Evolutionary conservation across 2,797 vertebrate species (phyloP).

Genomic region (Synaphobranchus kaupii): DNA sequence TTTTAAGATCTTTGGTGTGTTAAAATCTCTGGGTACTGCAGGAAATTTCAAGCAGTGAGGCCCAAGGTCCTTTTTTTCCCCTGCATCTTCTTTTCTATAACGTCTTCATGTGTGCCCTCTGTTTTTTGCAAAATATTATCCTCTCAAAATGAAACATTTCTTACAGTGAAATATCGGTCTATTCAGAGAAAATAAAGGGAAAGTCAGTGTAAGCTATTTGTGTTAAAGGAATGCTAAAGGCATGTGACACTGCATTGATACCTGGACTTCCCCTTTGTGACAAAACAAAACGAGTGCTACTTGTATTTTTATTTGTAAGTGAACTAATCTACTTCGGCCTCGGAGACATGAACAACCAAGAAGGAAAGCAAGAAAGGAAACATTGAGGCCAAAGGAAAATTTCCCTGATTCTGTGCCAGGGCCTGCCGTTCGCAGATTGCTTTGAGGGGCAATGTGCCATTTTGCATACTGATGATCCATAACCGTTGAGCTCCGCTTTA

Average conservation of each 20-base stretch:
- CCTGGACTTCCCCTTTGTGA: neutral
- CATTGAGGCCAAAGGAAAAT: neutral
- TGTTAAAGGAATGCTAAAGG: neutral
- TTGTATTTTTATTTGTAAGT: neutral
- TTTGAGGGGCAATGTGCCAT: constrained; percentile 47
- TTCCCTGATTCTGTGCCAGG: neutral
- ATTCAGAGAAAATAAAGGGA: neutral
- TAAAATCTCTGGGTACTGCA: neutral
- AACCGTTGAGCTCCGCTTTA: neutral
- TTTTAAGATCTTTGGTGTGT: neutral
- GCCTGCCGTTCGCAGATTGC: constrained; percentile 42
- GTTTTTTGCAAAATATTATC: neutral
- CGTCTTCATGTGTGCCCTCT: too few relatives aligned
- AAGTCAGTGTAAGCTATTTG: neutral
- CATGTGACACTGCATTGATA: neutral
- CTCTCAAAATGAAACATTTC: neutral
- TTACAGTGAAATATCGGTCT: neutral
- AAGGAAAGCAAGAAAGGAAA: neutral
- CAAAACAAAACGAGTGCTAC: neutral
- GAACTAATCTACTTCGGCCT: neutral
- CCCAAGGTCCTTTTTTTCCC: too few relatives aligned
- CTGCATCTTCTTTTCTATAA: too few relatives aligned
- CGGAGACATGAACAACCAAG: neutral
- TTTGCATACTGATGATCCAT: constrained; percentile 55
- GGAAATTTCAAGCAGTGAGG: too few relatives aligned